phyloP scores from a whole-genome alignment of 2,797 vertebrate genomes.

The Rhodeus uyekii region DNA sequence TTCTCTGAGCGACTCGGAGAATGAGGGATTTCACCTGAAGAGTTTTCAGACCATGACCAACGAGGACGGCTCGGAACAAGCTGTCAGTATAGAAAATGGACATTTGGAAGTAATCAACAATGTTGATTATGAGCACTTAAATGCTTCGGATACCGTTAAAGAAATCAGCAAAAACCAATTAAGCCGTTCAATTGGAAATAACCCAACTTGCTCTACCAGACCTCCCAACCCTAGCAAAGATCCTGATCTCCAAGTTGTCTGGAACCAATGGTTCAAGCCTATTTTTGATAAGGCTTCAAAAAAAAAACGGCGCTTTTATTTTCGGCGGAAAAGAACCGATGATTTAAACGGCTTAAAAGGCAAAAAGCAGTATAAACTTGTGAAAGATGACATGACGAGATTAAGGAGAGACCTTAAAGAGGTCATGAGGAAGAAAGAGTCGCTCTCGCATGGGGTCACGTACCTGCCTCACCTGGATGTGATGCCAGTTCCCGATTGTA shows the following conservation, averaged over 20 bases:
- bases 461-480: constrained; percentile 20
- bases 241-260: constrained; percentile 51
- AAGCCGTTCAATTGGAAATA: background rate
- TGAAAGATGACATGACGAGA: constrained; percentile 8
- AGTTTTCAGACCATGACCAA: background rate
- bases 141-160: background rate
- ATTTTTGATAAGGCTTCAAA: background rate
- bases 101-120: constrained; percentile 56
- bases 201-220: background rate
- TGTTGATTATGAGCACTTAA: background rate
- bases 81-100: background rate
- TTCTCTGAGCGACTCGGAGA: background rate
- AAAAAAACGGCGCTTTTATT: background rate
- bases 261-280: constrained; percentile 70
- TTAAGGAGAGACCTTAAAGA: constrained; percentile 66
- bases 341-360: background rate
- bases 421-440: constrained; percentile 56
- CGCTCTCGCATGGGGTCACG: constrained; percentile 55
- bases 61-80: background rate
- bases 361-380: background rate
- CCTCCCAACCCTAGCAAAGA: background rate
- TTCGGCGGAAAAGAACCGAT: background rate
- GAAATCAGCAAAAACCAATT: background rate
- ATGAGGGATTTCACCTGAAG: constrained; percentile 66
- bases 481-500: background rate